These are phyloP conservation scores for Papilio glaucus DNA, from an alignment of 1,140 invertebrate species.

Conservation along the genomic window DNA sequence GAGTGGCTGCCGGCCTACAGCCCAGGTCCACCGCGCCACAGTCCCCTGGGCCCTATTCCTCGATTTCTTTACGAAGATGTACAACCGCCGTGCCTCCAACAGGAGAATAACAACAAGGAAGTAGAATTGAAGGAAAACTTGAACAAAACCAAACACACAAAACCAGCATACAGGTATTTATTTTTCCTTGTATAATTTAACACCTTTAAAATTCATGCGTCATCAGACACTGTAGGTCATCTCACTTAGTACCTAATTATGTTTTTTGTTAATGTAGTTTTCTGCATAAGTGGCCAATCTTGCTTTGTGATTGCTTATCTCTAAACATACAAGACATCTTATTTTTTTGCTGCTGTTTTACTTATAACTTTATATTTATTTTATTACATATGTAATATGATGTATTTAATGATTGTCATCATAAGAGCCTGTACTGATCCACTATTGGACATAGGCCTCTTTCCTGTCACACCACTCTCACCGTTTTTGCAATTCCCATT, in stretches of 20 bases:
- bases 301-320: background rate
- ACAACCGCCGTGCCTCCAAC: conserved; percentile 68
- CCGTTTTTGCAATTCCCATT: no score
- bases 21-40: conserved; percentile 76
- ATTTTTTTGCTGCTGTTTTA: conserved; percentile 19
- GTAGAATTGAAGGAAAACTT: conserved; percentile 71
- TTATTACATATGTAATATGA: no score
- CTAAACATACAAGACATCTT: background rate
- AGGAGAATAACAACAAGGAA: conserved; percentile 80
- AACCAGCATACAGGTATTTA: conserved; percentile 77
- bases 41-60: conserved; percentile 76
- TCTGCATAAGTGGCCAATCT: background rate
- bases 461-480: no score
- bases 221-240: conserved; percentile 42
- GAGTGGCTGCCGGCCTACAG: conserved; percentile 81
- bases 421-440: no score
- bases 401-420: no score
- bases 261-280: conserved; percentile 31
- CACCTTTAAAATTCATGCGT: conserved; percentile 46
- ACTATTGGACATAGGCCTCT: no score
- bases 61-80: conserved; percentile 78
- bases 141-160: conserved; percentile 78
- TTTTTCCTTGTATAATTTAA: conserved; percentile 54
- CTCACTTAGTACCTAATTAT: conserved; percentile 31
- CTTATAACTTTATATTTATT: no score